A percentile compares a stretch with the other conserved stretches of the same genome.
phyloP scores from a whole-genome alignment of 2,113 vertebrate species.

The Furnarius figulus region DNA sequence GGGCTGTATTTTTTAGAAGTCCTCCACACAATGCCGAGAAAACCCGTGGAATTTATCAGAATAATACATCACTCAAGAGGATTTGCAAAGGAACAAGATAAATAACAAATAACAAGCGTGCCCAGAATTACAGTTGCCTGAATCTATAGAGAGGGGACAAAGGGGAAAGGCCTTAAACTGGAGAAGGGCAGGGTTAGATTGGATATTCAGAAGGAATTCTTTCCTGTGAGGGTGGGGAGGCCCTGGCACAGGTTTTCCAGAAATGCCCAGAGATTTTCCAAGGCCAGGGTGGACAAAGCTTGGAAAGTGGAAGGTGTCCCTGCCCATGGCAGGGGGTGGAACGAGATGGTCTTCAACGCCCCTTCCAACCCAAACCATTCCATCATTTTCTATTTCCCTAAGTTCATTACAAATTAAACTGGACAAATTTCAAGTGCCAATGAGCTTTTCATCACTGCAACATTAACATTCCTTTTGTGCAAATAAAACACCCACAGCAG shows the following conservation, averaged over 20 bases:
- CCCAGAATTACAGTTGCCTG: background rate
- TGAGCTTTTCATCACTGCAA: background rate
- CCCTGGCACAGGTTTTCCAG: background rate
- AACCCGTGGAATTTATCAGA: background rate
- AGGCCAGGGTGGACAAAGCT: background rate
- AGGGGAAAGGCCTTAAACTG: background rate
- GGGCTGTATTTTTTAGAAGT: background rate
- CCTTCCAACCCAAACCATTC: background rate
- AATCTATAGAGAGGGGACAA: background rate
- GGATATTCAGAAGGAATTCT: background rate
- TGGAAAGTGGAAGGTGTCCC: background rate
- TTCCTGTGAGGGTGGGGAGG: background rate
- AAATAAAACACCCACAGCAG: background rate
- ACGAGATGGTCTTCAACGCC: background rate
- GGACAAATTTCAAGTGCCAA: background rate
- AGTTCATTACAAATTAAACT: accelerated
- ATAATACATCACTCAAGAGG: background rate
- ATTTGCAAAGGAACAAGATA: background rate
- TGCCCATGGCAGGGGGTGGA: background rate
- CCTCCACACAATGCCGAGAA: background rate
- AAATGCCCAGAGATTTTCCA: background rate
- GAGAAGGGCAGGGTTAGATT: background rate
- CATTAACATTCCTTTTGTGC: background rate
- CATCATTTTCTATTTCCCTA: accelerated
- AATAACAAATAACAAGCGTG: background rate